Evolutionary conservation across 1,140 invertebrate genomes (phyloP).

Genomic region (Aphelinus atriplicis): DNA sequence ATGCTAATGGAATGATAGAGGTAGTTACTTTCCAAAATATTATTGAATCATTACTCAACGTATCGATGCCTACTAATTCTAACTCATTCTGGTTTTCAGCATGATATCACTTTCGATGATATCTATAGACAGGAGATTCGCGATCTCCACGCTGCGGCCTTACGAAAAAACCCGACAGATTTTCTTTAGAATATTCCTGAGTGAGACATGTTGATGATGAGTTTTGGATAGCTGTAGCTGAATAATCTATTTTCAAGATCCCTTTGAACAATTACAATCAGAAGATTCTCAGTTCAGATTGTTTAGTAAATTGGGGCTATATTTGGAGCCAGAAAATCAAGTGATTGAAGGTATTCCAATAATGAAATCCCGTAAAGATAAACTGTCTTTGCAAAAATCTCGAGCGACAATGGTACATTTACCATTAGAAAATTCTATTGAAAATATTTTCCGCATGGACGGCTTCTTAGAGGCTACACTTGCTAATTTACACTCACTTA

Average conservation of each 20-base stretch:
- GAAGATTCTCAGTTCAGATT: constrained; percentile 4
- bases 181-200: too few species aligned
- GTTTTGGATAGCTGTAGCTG: too few species aligned
- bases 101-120: too few species aligned
- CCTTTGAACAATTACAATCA: background rate
- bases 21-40: too few species aligned
- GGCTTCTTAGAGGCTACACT: constrained; percentile 21
- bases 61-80: too few species aligned
- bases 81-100: too few species aligned
- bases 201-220: too few species aligned
- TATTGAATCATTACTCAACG: too few species aligned
- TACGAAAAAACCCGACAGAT: too few species aligned
- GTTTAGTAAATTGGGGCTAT: constrained; percentile 15
- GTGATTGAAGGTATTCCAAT: constrained; percentile 5
- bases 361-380: constrained; percentile 10
- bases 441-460: constrained; percentile 23
- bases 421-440: constrained; percentile 19
- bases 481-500: constrained; percentile 19
- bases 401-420: constrained; percentile 18
- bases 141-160: too few species aligned
- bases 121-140: too few species aligned
- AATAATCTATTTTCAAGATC: constrained; percentile 9
- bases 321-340: constrained; percentile 10
- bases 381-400: background rate
- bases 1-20: too few species aligned